Evolutionary conservation across 2,113 vertebrate species (phyloP), one percentile per base, ranked within the genome.

Genomic region (Sylvietta virens): DNA sequence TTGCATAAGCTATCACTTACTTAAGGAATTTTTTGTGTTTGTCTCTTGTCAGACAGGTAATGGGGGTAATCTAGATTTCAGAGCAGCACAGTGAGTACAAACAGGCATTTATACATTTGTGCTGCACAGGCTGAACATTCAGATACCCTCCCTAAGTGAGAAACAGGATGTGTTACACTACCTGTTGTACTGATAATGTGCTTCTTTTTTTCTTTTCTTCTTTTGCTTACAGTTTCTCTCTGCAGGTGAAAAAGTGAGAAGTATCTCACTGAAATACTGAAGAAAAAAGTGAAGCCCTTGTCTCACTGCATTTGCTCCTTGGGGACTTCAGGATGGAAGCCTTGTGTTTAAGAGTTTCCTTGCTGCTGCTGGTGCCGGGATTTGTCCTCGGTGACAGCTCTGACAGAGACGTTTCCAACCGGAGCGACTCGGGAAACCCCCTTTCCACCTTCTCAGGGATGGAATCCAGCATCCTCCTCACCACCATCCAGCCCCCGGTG

Each of bases 301-400:
- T 76, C 57, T 91, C 27, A n/a, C 77, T 51, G 57, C 23, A 33
- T 91, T 70, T 51, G 37, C 51, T 44, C 48, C 20, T 8, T 81
- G 15, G 77, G 90, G 72, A 94, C 64, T 87, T 94, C 12, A 76
- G 88, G 89, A 98, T 98, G 98, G 97, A 96, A 90, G 62, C 80
- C 53, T 87, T 96, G 80, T 94, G 95, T 95, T 85, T 98, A 71
- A 94, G 80, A 87, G 80, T 96, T n/a, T 94, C 94, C 39, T 94
- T 98, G 86, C 94, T 97, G 86, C 81, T 98, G 72, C 87, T 96
- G 3, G 39, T 98, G 37, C 57, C 86, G 10, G 98, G 98, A 80
- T 96, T 94, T 95, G 97, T 77, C 31, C 69, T 97, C 54, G 24
- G 97, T 33, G 98, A 97, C 80, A 96, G 95, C 88, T 90, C 96